These are phyloP conservation scores for Phortica magna DNA, from an alignment of 2,888 invertebrate genomes.

Conservation along the genomic window DNA sequence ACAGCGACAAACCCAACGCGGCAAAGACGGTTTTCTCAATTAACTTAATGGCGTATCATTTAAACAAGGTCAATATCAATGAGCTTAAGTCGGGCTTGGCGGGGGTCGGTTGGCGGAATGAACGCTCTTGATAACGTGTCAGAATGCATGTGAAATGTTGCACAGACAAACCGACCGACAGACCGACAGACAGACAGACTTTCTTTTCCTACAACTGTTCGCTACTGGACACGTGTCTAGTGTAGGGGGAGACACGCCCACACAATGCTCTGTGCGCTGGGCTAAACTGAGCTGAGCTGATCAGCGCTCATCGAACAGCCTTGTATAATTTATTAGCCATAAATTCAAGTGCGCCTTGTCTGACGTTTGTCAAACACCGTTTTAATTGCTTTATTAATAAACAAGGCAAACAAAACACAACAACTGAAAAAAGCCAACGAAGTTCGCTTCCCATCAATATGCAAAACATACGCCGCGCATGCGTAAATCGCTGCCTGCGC, in stretches of 20 bases:
- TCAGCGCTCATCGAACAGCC: background rate
- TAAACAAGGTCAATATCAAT: conserved; percentile 78
- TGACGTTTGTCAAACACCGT: conserved; percentile 63
- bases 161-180: conserved; percentile 37
- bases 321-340: conserved; percentile 58
- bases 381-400: conserved; percentile 59
- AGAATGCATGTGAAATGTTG: conserved; percentile 59
- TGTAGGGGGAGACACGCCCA: no score
- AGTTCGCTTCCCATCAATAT: conserved; percentile 43
- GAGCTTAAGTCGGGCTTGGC: conserved; percentile 31
- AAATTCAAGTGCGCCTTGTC: conserved; percentile 51
- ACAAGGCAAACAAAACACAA: conserved; percentile 28
- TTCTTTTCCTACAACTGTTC: conserved; percentile 49
- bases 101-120: background rate
- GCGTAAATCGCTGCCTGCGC: conserved; percentile 49
- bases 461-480: conserved; percentile 49
- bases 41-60: conserved; percentile 59
- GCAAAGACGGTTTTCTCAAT: conserved; percentile 62
- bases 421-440: background rate
- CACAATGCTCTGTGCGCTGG: no score
- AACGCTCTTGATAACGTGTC: conserved; percentile 56
- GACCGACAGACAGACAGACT: conserved; percentile 46
- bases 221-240: no score
- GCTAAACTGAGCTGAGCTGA: no score
- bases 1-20: background rate